phyloP scores from a whole-genome alignment of 2,888 invertebrate genomes.

The Chloromyia formosa region DNA sequence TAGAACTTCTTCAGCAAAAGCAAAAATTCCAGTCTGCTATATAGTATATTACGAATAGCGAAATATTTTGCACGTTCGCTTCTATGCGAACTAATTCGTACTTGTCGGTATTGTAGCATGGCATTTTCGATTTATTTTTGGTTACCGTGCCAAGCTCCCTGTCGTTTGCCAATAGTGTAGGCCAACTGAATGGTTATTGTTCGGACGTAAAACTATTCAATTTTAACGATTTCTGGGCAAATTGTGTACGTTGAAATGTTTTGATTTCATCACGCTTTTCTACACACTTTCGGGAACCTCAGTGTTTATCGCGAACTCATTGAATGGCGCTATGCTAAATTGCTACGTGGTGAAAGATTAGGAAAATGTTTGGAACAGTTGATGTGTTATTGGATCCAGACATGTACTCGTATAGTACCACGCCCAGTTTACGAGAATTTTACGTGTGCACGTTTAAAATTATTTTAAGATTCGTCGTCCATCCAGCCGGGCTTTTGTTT shows the following conservation, averaged over 20 bases:
- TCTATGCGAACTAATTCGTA: too few relatives aligned
- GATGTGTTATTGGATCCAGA: neutral
- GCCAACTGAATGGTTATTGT: slow-evolving; percentile 18
- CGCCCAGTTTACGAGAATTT: neutral
- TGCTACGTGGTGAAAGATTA: neutral
- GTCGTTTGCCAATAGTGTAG: neutral
- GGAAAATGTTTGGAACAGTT: neutral
- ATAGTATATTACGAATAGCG: too few relatives aligned
- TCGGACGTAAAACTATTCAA: neutral
- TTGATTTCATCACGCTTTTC: slow-evolving; percentile 5
- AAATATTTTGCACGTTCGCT: too few relatives aligned
- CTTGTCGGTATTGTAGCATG: neutral
- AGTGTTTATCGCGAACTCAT: neutral
- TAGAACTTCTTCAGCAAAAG: too few relatives aligned
- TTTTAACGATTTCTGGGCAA: neutral
- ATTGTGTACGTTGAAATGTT: neutral
- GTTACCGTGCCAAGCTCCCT: neutral
- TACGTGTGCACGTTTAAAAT: neutral
- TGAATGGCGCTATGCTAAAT: neutral
- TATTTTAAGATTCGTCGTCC: neutral
- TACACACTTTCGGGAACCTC: slow-evolving; percentile 4
- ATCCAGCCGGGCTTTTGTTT: neutral
- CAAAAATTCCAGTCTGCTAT: too few relatives aligned
- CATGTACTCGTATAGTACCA: neutral
- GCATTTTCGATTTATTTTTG: neutral